Percentiles rank a stretch among this genome's conserved stretches.
Conservation (phyloP, 2,888 invertebrate species). For the Sminthurides aquaticus region DNA sequence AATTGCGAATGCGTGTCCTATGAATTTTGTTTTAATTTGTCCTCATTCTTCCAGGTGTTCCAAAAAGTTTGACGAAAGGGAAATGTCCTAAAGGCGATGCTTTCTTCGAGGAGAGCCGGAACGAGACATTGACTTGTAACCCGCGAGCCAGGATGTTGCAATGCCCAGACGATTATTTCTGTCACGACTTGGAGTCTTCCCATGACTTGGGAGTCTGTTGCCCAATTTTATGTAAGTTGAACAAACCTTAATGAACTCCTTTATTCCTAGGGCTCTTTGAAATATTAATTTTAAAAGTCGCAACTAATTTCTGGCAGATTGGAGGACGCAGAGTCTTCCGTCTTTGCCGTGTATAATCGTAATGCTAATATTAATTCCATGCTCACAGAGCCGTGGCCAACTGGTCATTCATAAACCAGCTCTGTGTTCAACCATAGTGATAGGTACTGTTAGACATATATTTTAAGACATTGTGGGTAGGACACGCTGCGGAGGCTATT, state of each 20-base stretch:
- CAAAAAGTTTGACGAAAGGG: slow-evolving; percentile 28
- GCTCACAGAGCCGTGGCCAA: too few relatives aligned
- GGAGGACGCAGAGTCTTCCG: too few relatives aligned
- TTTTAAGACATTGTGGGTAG: too few relatives aligned
- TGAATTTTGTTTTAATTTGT: slow-evolving; percentile 5
- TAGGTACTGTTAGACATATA: too few relatives aligned
- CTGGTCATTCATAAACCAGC: too few relatives aligned
- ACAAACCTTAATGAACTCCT: not conserved
- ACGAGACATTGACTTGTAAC: slow-evolving; percentile 44
- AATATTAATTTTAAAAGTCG: too few relatives aligned
- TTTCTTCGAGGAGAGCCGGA: slow-evolving; percentile 41
- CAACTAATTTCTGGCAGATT: too few relatives aligned
- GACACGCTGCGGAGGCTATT: too few relatives aligned
- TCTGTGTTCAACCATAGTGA: too few relatives aligned
- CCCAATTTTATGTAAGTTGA: slow-evolving; percentile 32
- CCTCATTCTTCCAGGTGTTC: slow-evolving; percentile 30
- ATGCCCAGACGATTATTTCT: slow-evolving; percentile 45
- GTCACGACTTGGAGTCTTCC: slow-evolving; percentile 39
- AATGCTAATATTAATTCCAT: too few relatives aligned
- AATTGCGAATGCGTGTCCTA: not conserved
- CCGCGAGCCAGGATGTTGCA: slow-evolving; percentile 43
- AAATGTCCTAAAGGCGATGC: slow-evolving; percentile 44
- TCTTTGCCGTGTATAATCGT: too few relatives aligned
- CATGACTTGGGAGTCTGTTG: slow-evolving; percentile 43
- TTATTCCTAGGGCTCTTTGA: too few relatives aligned